Percentiles rank a stretch among this genome's conserved stretches.
Evolutionary conservation across 1,140 invertebrate species (phyloP).

Genomic region (Caenorhabditis remanei): DNA sequence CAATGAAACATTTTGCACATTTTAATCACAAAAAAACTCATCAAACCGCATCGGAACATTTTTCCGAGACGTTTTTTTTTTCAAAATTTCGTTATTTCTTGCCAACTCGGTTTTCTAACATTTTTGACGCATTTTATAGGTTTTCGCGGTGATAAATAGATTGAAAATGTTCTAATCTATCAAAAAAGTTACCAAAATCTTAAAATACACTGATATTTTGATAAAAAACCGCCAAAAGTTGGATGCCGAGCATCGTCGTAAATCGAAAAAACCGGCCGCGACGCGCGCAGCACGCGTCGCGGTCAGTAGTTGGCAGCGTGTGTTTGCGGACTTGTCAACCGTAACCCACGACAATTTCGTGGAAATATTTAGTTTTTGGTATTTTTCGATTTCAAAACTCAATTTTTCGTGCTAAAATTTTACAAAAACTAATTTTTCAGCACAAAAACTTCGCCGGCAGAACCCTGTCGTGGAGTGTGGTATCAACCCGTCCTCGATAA

Average conservation of each 20-base stretch:
- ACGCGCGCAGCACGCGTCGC: not conserved
- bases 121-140: not conserved
- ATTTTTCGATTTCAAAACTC: not conserved
- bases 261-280: not conserved
- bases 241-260: not conserved
- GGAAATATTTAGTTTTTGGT: not conserved
- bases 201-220: not conserved
- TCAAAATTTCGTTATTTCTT: not conserved
- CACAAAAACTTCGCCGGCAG: not conserved
- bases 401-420: not conserved
- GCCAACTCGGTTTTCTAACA: not conserved
- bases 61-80: not conserved
- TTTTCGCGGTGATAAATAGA: not conserved
- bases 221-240: not conserved
- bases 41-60: not conserved
- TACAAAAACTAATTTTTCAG: not conserved
- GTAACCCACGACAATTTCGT: not conserved
- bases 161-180: not conserved
- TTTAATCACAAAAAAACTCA: not conserved
- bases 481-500: constrained; percentile 56
- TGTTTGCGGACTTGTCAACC: constrained; percentile 26
- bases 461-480: constrained; percentile 41
- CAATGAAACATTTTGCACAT: not conserved
- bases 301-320: not conserved
- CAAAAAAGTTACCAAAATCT: not conserved